Percentiles rank a stretch among this genome's conserved stretches.
Conservation (phyloP, 2,888 invertebrate genomes). For the Tuta absoluta region DNA sequence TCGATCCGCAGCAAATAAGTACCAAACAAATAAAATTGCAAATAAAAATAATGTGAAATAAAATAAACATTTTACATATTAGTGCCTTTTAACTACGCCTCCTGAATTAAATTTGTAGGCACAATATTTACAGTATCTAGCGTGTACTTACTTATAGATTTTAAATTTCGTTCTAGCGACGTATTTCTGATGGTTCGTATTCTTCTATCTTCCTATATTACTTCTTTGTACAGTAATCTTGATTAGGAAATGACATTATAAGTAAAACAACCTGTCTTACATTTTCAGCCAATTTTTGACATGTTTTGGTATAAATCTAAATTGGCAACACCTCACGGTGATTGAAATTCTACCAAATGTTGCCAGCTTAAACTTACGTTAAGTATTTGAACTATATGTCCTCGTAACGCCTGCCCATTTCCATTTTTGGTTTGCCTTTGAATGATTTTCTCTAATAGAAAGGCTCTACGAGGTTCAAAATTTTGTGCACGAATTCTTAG, state of each 20-base stretch:
- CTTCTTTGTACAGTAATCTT: constrained; percentile 5
- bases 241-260: constrained; percentile 9
- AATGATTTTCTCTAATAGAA: no score
- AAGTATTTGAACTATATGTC: neutral
- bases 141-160: constrained; percentile 13
- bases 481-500: neutral
- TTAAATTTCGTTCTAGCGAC: constrained; percentile 5
- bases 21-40: constrained; percentile 60
- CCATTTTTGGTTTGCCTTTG: no score
- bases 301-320: neutral
- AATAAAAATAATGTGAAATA: constrained; percentile 64
- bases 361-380: constrained; percentile 3
- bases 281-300: neutral
- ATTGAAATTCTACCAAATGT: neutral
- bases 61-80: constrained; percentile 30
- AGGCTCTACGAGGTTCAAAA: neutral
- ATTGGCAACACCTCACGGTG: constrained; percentile 1
- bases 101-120: constrained; percentile 9
- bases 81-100: constrained; percentile 20
- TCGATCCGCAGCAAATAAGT: constrained; percentile 58
- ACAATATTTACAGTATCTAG: constrained; percentile 19
- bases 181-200: neutral
- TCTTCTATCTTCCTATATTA: constrained; percentile 7
- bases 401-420: neutral
- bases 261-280: neutral